Conservation (phyloP, 1,140 invertebrate genomes). For the Procambarus virginalis region DNA sequence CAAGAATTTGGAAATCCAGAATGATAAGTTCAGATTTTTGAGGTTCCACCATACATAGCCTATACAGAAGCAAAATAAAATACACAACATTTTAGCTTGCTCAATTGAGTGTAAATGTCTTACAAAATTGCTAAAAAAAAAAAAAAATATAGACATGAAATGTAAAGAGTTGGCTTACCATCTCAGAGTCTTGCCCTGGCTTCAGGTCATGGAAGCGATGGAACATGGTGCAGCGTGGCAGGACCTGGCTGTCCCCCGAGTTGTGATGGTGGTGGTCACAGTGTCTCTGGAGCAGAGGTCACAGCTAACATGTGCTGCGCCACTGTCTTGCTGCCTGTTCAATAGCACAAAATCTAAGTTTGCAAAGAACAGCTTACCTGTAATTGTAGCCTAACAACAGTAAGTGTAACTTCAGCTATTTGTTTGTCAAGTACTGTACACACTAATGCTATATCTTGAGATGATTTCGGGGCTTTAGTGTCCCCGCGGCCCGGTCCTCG, state of each 20-base stretch:
- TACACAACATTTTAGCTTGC: not conserved
- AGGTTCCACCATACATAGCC: too few relatives aligned
- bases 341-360: not conserved
- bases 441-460: too few relatives aligned
- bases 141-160: not conserved
- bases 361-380: too few relatives aligned
- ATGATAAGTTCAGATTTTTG: too few relatives aligned
- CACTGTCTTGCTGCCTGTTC: slow-evolving; percentile 36
- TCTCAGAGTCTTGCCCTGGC: slow-evolving; percentile 59
- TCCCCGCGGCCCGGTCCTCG: too few relatives aligned
- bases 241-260: slow-evolving; percentile 1
- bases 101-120: not conserved
- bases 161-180: slow-evolving; percentile 33
- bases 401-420: too few relatives aligned
- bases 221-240: slow-evolving; percentile 38
- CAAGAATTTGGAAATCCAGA: too few relatives aligned
- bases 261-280: slow-evolving; percentile 28
- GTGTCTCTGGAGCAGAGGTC: slow-evolving; percentile 34
- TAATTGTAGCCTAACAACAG: too few relatives aligned
- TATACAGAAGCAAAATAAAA: not conserved
- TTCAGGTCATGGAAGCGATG: slow-evolving; percentile 60
- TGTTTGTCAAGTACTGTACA: too few relatives aligned
- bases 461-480: too few relatives aligned
- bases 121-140: not conserved
- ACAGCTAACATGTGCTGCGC: slow-evolving; percentile 57